phyloP scores from a whole-genome alignment of 2,797 vertebrate species.

The Pogonophryne albipinna region DNA sequence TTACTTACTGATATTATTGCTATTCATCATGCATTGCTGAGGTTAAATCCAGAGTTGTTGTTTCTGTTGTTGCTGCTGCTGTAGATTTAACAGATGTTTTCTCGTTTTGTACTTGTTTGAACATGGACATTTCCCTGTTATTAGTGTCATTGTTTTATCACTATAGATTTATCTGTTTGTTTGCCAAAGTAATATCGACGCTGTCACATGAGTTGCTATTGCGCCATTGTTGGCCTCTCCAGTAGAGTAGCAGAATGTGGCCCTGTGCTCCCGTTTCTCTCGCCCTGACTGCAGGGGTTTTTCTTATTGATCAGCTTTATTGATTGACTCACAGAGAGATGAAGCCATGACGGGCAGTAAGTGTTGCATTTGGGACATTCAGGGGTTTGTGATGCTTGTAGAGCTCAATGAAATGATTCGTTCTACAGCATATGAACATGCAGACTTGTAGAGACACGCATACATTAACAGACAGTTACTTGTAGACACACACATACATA shows the following conservation, averaged over 20 bases:
- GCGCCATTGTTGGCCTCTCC: conserved; percentile 14
- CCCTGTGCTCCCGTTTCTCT: conserved; percentile 15
- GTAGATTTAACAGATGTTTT: conserved; percentile 8
- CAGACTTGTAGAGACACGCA: neutral
- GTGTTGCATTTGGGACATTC: conserved; percentile 52
- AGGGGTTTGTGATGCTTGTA: conserved; percentile 40
- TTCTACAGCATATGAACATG: neutral
- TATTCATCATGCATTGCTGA: conserved; percentile 8
- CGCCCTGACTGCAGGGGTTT: conserved; percentile 56
- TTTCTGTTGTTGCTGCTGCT: neutral
- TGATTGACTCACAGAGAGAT: conserved; percentile 64
- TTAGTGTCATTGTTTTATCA: neutral
- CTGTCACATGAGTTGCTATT: conserved; percentile 7
- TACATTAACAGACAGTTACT: neutral
- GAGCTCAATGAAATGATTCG: conserved; percentile 23
- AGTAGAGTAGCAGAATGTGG: conserved; percentile 46
- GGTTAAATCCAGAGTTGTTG: conserved; percentile 5
- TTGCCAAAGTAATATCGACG: neutral
- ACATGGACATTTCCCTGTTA: neutral
- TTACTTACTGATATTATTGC: conserved; percentile 3
- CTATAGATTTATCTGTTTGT: conserved; percentile 20
- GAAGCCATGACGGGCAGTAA: conserved; percentile 54
- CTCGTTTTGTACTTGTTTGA: neutral
- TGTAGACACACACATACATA: neutral
- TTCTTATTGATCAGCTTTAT: conserved; percentile 62